Evolutionary conservation across 2,797 vertebrate species (phyloP), one percentile per base, ranked within the genome.

Genomic region (Eremophila alpestris): DNA sequence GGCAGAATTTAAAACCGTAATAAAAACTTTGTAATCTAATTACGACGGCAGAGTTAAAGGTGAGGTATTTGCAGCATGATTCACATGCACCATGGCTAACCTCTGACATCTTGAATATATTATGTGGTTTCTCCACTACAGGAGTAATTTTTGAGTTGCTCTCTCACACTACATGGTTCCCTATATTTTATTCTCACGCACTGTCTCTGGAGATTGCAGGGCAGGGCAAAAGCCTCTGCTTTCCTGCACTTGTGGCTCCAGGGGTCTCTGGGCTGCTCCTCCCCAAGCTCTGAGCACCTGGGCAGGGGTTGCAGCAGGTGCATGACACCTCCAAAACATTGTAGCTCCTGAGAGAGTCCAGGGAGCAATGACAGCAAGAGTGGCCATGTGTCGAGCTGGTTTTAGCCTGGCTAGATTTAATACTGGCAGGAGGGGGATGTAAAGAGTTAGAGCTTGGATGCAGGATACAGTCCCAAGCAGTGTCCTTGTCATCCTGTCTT

Each of bases 11-110:
- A 97, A 97, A 97, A 97, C 96, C 46, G 30, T 93, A 97, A 95
- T 97, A 97, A 98, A 97, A 97, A 95, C 94, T 97, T 82, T 74
- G 92, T 96, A 96, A 96, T 97, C 96, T 97, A 97, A 97, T 98
- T 97, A 97, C 60, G 54, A 93, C 10, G 17, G 79, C 73, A 48
- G 88, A 98, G 97, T 96, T 96, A 97, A 97, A 98, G 97, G 96
- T 97, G 96, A 98, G 95, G 93, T 93, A 91, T 97, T 98, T 96
- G 91, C 82, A 96, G 94, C 79, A 67, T 52, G 55, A 97, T 96
- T 97, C 95, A 94, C 94, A 76, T 90, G 95, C 93, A 90, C 91
- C 91, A 93, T 15, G 8, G 93, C 95, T 95, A 95, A 93, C 95
- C 93, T 92, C 96, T 97, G 96, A 97, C 96, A 97, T 97, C 95